These are phyloP conservation scores for Mormoops blainvillei DNA, from an alignment of 2,113 vertebrate species.

Conservation along the genomic window DNA sequence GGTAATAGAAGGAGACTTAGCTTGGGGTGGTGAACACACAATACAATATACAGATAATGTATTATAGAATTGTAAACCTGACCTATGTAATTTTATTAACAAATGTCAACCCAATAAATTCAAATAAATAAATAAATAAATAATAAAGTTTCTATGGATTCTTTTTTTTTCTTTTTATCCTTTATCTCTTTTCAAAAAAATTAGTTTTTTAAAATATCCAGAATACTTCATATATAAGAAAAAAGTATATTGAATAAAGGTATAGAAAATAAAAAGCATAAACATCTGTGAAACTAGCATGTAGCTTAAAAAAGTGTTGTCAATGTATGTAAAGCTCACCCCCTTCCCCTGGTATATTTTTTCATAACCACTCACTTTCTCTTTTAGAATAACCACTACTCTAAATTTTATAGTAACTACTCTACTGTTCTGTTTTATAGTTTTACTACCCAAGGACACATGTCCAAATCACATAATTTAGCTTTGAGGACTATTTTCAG, in stretches of 20 bases:
- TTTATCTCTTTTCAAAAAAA: not conserved
- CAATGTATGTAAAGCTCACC: not conserved
- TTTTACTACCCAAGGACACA: not conserved
- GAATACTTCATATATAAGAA: not conserved
- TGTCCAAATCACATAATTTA: not conserved
- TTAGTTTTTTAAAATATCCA: not conserved
- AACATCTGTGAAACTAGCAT: not conserved
- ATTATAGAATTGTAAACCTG: too few relatives aligned
- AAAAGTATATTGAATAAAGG: not conserved
- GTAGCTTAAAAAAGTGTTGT: not conserved
- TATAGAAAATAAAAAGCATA: slow-evolving; percentile 2
- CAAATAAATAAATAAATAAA: too few relatives aligned
- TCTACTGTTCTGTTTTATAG: not conserved
- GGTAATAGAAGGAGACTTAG: too few relatives aligned
- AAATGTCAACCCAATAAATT: too few relatives aligned
- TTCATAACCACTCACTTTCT: not conserved
- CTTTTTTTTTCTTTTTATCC: not conserved
- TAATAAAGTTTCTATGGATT: not conserved
- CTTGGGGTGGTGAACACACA: too few relatives aligned
- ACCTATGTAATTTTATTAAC: too few relatives aligned
- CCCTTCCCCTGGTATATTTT: rapidly evolving
- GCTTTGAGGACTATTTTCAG: not conserved
- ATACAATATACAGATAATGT: too few relatives aligned
- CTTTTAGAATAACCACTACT: not conserved
- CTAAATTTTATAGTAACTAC: not conserved